phyloP scores from a whole-genome alignment of 2,113 vertebrate genomes.

The Daubentonia madagascariensis region DNA sequence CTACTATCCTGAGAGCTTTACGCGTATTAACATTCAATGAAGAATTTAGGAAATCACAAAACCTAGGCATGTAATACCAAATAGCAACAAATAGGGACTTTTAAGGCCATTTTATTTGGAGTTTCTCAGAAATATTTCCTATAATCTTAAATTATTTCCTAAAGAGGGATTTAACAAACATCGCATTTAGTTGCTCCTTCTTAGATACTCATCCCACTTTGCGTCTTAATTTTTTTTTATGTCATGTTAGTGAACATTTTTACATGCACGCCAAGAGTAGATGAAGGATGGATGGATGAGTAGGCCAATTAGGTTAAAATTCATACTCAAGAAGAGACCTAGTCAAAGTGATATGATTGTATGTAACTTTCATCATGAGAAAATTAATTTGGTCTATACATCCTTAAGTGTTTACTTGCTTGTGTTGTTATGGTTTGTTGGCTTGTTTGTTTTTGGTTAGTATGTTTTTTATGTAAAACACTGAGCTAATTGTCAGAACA shows the following conservation, averaged over 20 bases:
- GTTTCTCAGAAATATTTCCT: background rate
- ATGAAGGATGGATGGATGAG: background rate
- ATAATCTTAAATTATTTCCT: background rate
- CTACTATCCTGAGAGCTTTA: background rate
- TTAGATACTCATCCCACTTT: background rate
- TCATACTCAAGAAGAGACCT: background rate
- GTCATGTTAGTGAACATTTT: background rate
- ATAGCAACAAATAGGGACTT: background rate
- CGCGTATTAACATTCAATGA: background rate
- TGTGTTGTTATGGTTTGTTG: background rate
- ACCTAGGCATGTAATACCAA: background rate
- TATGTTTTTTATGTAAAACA: background rate
- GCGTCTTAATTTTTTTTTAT: background rate
- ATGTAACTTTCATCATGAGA: background rate
- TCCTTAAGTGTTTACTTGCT: background rate
- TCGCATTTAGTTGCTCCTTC: background rate
- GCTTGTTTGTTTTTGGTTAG: background rate
- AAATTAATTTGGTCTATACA: background rate
- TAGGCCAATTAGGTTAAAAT: background rate
- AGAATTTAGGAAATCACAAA: background rate
- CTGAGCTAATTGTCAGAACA: background rate
- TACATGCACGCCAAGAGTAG: no score
- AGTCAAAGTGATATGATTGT: background rate
- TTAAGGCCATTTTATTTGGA: background rate
- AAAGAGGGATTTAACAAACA: background rate